Evolutionary conservation across 2,113 vertebrate species (phyloP).

Genomic region (Catharus bicknelli): DNA sequence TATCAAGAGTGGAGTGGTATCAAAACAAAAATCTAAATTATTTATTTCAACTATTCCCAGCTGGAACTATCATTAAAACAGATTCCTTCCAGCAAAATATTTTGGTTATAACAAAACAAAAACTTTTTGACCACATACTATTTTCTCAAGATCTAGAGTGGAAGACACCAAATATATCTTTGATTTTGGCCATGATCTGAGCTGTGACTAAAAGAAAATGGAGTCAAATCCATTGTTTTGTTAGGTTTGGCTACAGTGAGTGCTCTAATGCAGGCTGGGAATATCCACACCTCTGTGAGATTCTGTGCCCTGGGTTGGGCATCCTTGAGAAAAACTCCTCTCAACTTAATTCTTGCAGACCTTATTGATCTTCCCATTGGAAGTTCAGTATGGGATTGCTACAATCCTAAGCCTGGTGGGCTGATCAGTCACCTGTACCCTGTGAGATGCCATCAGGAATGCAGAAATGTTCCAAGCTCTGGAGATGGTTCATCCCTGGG

Average conservation of each 20-base stretch:
- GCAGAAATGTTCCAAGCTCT: background rate
- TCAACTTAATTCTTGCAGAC: background rate
- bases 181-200: background rate
- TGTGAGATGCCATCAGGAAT: background rate
- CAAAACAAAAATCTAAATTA: conserved; percentile 16
- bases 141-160: background rate
- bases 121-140: background rate
- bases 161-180: background rate
- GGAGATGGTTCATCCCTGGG: background rate
- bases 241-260: background rate
- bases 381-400: background rate
- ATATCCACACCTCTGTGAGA: background rate
- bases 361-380: background rate
- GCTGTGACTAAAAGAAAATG: background rate
- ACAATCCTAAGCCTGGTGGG: background rate
- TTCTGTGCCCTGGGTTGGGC: background rate
- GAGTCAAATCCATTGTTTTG: background rate
- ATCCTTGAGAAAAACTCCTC: background rate
- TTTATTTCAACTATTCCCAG: conserved; percentile 31
- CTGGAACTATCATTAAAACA: conserved; percentile 21
- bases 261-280: background rate
- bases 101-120: background rate
- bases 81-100: conserved; percentile 9
- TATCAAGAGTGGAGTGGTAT: background rate
- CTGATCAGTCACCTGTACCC: too few species aligned